Evolutionary conservation across 2,797 vertebrate genomes (phyloP).

Genomic region (Anabas testudineus): DNA sequence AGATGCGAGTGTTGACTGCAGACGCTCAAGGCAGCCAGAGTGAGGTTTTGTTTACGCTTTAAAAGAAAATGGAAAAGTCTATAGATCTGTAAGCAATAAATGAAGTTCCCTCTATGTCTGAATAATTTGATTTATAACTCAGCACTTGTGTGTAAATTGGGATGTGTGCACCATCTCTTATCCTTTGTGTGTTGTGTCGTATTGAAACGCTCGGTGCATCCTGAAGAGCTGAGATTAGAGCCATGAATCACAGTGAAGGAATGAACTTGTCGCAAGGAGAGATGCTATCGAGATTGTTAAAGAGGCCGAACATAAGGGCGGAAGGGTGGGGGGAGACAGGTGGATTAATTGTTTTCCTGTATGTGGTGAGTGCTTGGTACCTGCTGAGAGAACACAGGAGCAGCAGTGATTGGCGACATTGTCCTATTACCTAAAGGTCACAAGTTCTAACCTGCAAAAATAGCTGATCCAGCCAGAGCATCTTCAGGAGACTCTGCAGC

Average conservation of each 20-base stretch:
- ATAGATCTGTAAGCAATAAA: slow-evolving; percentile 10
- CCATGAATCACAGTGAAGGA: slow-evolving; percentile 69
- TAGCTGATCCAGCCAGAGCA: slow-evolving; percentile 3
- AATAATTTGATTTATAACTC: slow-evolving; percentile 36
- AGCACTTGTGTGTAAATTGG: neutral
- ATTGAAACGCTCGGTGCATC: slow-evolving; percentile 48
- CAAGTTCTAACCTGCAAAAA: slow-evolving; percentile 7
- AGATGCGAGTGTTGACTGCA: slow-evolving; percentile 2
- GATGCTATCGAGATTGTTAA: slow-evolving; percentile 68
- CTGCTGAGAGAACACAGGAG: slow-evolving; percentile 29
- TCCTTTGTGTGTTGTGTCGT: slow-evolving; percentile 9
- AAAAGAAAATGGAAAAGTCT: slow-evolving; percentile 32
- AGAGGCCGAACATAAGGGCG: slow-evolving; percentile 51
- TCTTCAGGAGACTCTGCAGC: slow-evolving; percentile 14
- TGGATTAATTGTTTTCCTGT: slow-evolving; percentile 53
- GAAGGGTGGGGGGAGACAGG: neutral
- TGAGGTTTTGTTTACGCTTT: slow-evolving; percentile 12
- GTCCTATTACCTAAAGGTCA: slow-evolving; percentile 52
- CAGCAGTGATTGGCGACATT: slow-evolving; percentile 24
- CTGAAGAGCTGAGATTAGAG: slow-evolving; percentile 58
- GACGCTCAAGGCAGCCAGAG: neutral
- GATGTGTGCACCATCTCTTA: slow-evolving; percentile 2
- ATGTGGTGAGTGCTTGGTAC: slow-evolving; percentile 20
- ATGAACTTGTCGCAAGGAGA: slow-evolving; percentile 68
- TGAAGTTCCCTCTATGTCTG: slow-evolving; percentile 13